phyloP scores from a whole-genome alignment of 2,113 vertebrate genomes.

The Budorcas taxicolor region DNA sequence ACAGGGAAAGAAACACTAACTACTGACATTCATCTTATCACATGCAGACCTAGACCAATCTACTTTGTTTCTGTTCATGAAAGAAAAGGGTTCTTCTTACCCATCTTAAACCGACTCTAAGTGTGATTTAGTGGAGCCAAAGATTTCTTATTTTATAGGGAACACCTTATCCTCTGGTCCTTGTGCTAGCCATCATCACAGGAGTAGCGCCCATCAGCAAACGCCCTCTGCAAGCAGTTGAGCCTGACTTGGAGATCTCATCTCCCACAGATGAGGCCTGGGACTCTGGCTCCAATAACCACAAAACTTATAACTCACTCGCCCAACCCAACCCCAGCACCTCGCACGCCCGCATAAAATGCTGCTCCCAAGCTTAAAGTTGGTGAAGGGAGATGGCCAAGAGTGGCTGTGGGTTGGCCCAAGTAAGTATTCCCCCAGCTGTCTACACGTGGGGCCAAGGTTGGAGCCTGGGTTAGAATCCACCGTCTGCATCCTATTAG shows the following conservation, averaged over 20 bases:
- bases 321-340: background rate
- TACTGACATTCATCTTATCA: background rate
- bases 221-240: background rate
- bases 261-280: background rate
- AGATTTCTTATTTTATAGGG: background rate
- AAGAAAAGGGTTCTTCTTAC: background rate
- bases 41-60: background rate
- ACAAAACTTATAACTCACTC: background rate
- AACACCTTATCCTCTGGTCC: background rate
- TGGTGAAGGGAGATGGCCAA: background rate
- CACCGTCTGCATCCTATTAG: conserved; percentile 4
- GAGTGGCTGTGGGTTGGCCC: background rate
- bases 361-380: background rate
- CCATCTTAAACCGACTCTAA: background rate
- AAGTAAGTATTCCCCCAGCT: background rate
- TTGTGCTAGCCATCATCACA: background rate
- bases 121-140: background rate
- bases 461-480: background rate
- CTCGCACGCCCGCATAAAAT: background rate
- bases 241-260: background rate
- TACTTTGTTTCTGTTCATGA: background rate
- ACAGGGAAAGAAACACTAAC: background rate
- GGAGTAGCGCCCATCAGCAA: background rate
- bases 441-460: background rate
- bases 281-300: background rate